Conservation (phyloP, 1,140 invertebrate species). For the Arion vulgaris region DNA sequence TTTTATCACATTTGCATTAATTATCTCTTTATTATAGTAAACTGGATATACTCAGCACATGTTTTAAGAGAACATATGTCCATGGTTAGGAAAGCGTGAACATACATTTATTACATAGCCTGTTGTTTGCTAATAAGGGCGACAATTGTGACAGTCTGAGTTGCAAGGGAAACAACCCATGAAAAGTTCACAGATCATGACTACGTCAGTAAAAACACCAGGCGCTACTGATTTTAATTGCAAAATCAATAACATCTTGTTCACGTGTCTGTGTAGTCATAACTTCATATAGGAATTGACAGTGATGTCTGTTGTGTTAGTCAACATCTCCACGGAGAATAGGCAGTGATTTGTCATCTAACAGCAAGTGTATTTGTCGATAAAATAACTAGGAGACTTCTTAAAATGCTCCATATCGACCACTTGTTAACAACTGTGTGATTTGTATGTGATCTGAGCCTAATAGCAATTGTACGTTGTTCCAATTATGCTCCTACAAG, state of each 20-base stretch:
- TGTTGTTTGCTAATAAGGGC: neutral
- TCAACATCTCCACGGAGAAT: neutral
- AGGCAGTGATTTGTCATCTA: neutral
- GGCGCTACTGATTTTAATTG: conserved; percentile 22
- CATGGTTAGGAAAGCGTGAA: neutral
- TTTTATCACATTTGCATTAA: too few relatives aligned
- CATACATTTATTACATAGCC: neutral
- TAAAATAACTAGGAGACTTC: too few relatives aligned
- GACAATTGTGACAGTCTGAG: neutral
- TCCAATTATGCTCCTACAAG: too few relatives aligned
- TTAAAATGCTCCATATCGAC: too few relatives aligned
- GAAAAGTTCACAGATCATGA: neutral
- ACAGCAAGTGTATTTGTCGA: neutral
- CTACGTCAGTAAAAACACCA: neutral
- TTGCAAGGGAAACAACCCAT: neutral
- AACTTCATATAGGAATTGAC: neutral
- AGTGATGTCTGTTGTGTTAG: neutral
- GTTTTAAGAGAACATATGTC: neutral
- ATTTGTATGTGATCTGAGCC: too few relatives aligned
- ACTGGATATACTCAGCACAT: neutral
- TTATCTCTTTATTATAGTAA: too few relatives aligned
- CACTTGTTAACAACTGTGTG: too few relatives aligned
- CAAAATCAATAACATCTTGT: conserved; percentile 25
- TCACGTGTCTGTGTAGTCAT: conserved; percentile 30
- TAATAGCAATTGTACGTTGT: too few relatives aligned